phyloP scores from a whole-genome alignment of 2,797 vertebrate species.

The Molossus molossus region DNA sequence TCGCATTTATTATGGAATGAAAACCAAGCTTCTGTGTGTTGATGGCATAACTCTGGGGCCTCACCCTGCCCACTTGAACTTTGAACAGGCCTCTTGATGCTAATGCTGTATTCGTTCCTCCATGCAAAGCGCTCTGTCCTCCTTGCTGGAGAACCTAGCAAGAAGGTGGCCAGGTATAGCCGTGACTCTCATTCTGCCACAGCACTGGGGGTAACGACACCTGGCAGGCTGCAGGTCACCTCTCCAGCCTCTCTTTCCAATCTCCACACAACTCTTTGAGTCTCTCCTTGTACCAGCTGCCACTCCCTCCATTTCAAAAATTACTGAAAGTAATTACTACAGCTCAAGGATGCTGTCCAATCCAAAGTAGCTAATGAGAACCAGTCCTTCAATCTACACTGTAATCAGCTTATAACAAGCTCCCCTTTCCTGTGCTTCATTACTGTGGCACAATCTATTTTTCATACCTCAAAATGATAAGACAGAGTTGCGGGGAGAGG shows the following conservation, averaged over 20 bases:
- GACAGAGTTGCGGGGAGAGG: constrained; percentile 68
- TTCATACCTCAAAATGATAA: constrained; percentile 88
- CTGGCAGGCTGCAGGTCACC: background rate
- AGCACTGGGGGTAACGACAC: constrained; percentile 51
- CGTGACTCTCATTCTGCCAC: background rate
- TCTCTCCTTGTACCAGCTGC: constrained; percentile 6
- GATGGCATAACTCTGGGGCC: constrained; percentile 55
- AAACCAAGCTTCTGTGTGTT: constrained; percentile 65
- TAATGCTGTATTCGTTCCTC: constrained; percentile 54
- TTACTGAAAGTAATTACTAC: constrained; percentile 84
- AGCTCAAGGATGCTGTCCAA: constrained; percentile 83
- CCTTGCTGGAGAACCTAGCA: constrained; percentile 59
- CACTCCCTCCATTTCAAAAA: constrained; percentile 78
- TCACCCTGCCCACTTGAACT: constrained; percentile 79
- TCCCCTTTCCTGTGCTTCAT: constrained; percentile 88
- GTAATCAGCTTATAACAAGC: constrained; percentile 88
- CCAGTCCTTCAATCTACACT: constrained; percentile 86
- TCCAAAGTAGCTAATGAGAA: constrained; percentile 88
- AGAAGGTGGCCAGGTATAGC: constrained; percentile 30
- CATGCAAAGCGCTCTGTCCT: background rate
- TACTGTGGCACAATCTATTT: constrained; percentile 88
- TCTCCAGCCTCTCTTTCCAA: constrained; percentile 26
- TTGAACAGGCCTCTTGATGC: constrained; percentile 73
- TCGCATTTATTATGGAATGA: constrained; percentile 65
- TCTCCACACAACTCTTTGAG: constrained; percentile 53